These are phyloP conservation scores for Molossus molossus DNA, from an alignment of 2,797 vertebrate species.

Conservation along the genomic window DNA sequence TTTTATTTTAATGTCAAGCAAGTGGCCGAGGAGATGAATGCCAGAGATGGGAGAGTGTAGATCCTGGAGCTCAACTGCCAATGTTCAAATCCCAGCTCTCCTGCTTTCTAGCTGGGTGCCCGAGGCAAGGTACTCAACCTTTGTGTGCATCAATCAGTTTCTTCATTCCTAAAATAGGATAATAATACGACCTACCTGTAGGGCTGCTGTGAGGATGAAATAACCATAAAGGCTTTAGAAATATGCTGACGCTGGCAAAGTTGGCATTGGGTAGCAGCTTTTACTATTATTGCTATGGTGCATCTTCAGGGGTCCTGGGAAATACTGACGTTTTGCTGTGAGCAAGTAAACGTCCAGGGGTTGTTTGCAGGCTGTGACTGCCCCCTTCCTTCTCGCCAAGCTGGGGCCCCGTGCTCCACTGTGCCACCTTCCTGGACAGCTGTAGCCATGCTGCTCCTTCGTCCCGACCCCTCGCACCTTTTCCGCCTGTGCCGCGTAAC, in stretches of 20 bases:
- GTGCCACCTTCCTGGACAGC: not conserved
- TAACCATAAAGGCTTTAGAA: not conserved
- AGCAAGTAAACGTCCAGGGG: not conserved
- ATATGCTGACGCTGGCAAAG: not conserved
- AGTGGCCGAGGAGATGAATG: not conserved
- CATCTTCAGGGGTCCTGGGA: not conserved
- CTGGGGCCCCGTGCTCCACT: not conserved
- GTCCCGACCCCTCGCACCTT: fast-evolving
- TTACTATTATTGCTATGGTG: not conserved
- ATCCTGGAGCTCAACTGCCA: not conserved
- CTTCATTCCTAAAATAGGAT: slow-evolving; percentile 1
- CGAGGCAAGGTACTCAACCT: not conserved
- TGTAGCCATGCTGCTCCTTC: fast-evolving
- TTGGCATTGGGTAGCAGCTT: not conserved
- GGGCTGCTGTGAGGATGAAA: not conserved
- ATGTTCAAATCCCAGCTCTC: not conserved
- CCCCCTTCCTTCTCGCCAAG: not conserved
- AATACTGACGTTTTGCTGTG: not conserved
- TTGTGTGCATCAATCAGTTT: not conserved
- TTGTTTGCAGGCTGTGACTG: not conserved
- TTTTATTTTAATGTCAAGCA: slow-evolving; percentile 3
- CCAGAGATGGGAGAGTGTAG: not conserved
- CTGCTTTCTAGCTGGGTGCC: not conserved
- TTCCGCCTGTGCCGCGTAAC: not conserved
- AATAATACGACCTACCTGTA: not conserved